Evolutionary conservation across 2,888 invertebrate species (phyloP).

Genomic region (Morpho achilles): DNA sequence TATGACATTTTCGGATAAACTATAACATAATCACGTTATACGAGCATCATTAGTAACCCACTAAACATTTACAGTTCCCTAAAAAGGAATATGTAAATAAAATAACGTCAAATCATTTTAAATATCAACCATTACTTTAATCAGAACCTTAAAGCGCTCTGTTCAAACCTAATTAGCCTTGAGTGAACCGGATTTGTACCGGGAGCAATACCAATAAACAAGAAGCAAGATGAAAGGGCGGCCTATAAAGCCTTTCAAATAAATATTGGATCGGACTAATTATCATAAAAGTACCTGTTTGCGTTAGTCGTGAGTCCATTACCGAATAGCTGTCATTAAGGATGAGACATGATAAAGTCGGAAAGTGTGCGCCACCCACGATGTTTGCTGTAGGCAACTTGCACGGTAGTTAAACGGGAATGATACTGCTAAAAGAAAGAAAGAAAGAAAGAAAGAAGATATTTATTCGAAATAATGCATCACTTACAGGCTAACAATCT

Average conservation of each 20-base stretch:
- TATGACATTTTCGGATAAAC: no score
- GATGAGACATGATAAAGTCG: conserved; percentile 45
- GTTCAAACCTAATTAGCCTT: conserved; percentile 50
- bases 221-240: conserved; percentile 59
- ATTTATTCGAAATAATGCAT: no score
- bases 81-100: neutral
- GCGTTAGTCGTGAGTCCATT: conserved; percentile 57
- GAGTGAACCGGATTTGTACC: conserved; percentile 49
- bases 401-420: conserved; percentile 43
- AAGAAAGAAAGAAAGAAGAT: no score
- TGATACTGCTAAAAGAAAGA: conserved; percentile 51
- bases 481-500: no score
- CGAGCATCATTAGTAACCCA: no score
- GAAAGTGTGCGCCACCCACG: conserved; percentile 61
- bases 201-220: conserved; percentile 62
- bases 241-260: conserved; percentile 56
- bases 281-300: conserved; percentile 70
- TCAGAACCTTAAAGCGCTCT: conserved; percentile 41
- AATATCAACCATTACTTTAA: conserved; percentile 26
- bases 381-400: conserved; percentile 38
- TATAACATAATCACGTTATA: no score
- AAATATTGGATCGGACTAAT: conserved; percentile 72
- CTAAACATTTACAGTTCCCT: no score
- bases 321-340: conserved; percentile 72
- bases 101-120: conserved; percentile 11